Evolutionary conservation across 2,113 vertebrate genomes (phyloP).

Genomic region (Halcyon senegalensis): DNA sequence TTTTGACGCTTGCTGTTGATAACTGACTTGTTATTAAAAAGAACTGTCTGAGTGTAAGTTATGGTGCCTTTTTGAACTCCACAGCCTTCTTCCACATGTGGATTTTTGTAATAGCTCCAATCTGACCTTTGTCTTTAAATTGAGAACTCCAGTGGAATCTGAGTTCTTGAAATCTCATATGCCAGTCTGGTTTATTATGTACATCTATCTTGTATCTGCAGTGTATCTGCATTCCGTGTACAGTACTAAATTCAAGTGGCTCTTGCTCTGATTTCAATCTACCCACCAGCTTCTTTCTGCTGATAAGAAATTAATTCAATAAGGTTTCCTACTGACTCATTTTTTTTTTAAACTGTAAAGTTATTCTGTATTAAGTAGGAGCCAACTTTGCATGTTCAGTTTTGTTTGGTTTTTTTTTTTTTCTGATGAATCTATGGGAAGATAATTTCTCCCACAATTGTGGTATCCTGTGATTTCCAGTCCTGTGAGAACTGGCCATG

Average conservation of each 20-base stretch:
- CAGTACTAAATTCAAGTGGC: conserved; percentile 16
- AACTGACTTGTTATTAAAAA: not conserved
- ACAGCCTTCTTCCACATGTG: conserved; percentile 32
- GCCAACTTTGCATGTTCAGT: not conserved
- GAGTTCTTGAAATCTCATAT: conserved; percentile 30
- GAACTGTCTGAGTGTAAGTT: not conserved
- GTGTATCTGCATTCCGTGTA: not conserved
- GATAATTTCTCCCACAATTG: conserved; percentile 23
- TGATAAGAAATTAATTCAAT: conserved; percentile 51
- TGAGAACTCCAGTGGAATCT: not conserved
- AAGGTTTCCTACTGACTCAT: not conserved
- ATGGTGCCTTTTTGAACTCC: not conserved
- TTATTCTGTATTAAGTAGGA: not conserved
- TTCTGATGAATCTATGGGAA: conserved; percentile 12
- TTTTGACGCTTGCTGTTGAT: not conserved
- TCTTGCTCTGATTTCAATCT: conserved; percentile 40
- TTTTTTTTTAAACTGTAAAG: not conserved
- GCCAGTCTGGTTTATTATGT: not conserved
- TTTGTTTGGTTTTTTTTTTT: conserved; percentile 7
- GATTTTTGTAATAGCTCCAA: conserved; percentile 39
- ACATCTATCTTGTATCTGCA: not conserved
- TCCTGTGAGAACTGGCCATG: conserved; percentile 18
- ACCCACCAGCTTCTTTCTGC: not conserved
- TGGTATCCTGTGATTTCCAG: not conserved
- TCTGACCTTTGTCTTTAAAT: conserved; percentile 29